Evolutionary conservation across 1,140 invertebrate genomes (phyloP), one percentile per base, ranked within the genome.

Genomic region (Drosophila watanabei): DNA sequence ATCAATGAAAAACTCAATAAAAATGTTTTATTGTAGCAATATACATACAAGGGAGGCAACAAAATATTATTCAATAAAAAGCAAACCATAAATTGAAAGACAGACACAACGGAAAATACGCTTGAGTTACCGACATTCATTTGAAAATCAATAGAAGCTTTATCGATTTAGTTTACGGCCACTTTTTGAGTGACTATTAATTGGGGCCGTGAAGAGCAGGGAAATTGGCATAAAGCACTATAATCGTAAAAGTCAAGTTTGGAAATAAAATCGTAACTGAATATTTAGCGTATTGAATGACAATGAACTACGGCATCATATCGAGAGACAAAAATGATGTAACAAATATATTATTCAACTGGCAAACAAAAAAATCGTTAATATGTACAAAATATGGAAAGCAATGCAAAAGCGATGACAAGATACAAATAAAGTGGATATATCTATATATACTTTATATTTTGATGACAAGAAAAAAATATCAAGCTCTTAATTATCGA

Each of bases 101-200:
- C 18, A 68, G 14, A 24, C 11, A 37, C 1, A 41, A 56, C 24
- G 16, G 16, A 14, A 46, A 60, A 60, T 48, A 45, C 30, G 28
- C 1, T 11, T 16, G 41, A 48, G 37, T 46, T 46, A 56, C 30
- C 43, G 45, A 48, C 65, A 45, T 65, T 70, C 33, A 41, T 59
- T 49, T 64, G 54, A 64, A 72, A 72, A 57, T 72, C 63, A 69
- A 57, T 69, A 68, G 37, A 64, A 64, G 62, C 32, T 65, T 65
- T 52, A 52, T 66, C 51, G 62, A 64, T 51, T 57, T 35, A 35
- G 49, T 41, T 63, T 63, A 63, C 52, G 37, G 35, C 37, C 28
- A 57, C 39, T 57, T 63, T 41, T 57, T 64, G 48, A 63, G 49
- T 57, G 33, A 37, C 61, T 63, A 63, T 63, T 63, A 63, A 63